Evolutionary conservation across 2,113 vertebrate species (phyloP).

Genomic region (Sceloporus undulatus): DNA sequence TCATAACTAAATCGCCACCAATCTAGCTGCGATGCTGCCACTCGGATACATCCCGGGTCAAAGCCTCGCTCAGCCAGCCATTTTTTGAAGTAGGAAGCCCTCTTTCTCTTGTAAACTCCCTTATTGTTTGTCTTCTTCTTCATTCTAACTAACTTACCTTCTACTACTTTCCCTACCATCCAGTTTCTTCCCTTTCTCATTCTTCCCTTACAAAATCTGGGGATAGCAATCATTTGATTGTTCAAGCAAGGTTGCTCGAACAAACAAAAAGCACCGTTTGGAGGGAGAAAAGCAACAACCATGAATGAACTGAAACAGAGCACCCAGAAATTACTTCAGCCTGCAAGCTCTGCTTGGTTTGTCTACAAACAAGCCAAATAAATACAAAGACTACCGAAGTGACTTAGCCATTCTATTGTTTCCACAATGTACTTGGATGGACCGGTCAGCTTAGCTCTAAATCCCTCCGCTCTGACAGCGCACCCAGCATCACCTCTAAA

Average conservation of each 20-base stretch:
- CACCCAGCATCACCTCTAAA: slow-evolving; percentile 25
- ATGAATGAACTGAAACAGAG: slow-evolving; percentile 13
- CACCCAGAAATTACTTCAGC: slow-evolving; percentile 29
- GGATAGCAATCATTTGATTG: not conserved
- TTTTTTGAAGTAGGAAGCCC: too few species aligned
- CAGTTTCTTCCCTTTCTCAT: too few species aligned
- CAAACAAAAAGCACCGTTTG: not conserved
- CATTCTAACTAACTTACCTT: too few species aligned
- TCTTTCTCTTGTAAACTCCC: too few species aligned
- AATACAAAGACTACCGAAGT: slow-evolving; percentile 24
- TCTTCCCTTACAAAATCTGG: too few species aligned
- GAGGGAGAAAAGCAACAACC: not conserved
- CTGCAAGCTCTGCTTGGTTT: slow-evolving; percentile 16
- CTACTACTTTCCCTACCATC: too few species aligned
- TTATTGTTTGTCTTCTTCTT: too few species aligned
- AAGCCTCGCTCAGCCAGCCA: too few species aligned
- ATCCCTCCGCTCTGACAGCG: slow-evolving; percentile 47
- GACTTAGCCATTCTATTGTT: slow-evolving; percentile 62
- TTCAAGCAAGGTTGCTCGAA: not conserved
- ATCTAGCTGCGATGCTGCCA: too few species aligned
- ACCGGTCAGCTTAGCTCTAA: slow-evolving; percentile 57
- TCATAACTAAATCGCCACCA: too few species aligned
- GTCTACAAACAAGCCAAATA: slow-evolving; percentile 44
- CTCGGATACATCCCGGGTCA: too few species aligned
- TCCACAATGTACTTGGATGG: slow-evolving; percentile 26